A percentile compares a stretch with the other conserved stretches of the same genome.
These are phyloP conservation scores for Trichopoda pennipes DNA, from an alignment of 2,888 invertebrate genomes.

Conservation along the genomic window DNA sequence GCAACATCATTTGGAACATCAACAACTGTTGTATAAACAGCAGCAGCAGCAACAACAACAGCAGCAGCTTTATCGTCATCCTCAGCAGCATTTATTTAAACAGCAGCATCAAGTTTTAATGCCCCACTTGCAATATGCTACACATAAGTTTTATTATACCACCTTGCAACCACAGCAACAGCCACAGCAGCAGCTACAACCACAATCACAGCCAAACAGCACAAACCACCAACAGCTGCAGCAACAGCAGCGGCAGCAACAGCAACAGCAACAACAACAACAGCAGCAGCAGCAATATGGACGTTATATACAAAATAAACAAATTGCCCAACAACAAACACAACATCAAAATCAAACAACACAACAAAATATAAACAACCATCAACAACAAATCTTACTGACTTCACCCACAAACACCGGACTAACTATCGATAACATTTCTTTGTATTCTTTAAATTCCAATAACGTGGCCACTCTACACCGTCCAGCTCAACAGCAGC, in stretches of 20 bases:
- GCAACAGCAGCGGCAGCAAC: slow-evolving; percentile 1
- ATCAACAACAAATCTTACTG: slow-evolving; percentile 55
- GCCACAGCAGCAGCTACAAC: slow-evolving; percentile 13
- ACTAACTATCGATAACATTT: slow-evolving; percentile 72
- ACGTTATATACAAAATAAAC: slow-evolving; percentile 61
- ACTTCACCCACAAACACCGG: slow-evolving; percentile 44
- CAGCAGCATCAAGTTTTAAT: slow-evolving; percentile 61
- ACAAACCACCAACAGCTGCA: not conserved
- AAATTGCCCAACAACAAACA: slow-evolving; percentile 59
- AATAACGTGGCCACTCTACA: slow-evolving; percentile 77
- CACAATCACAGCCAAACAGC: slow-evolving; percentile 1
- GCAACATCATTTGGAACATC: slow-evolving; percentile 69
- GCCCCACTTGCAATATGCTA: slow-evolving; percentile 65
- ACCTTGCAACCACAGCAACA: slow-evolving; percentile 51
- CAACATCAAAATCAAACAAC: slow-evolving; percentile 23
- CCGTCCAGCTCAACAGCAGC: slow-evolving; percentile 76
- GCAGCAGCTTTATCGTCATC: slow-evolving; percentile 64
- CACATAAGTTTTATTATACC: slow-evolving; percentile 66
- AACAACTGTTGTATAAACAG: slow-evolving; percentile 63
- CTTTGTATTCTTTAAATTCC: slow-evolving; percentile 77
- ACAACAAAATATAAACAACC: slow-evolving; percentile 19
- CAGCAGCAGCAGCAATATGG: slow-evolving; percentile 55
- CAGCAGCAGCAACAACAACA: slow-evolving; percentile 62
- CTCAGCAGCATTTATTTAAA: slow-evolving; percentile 66
- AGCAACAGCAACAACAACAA: slow-evolving; percentile 29